Percentiles rank a stretch among this genome's conserved stretches.
Conservation (phyloP, 2,888 invertebrate genomes). For the Torymus aiolomorphi region DNA sequence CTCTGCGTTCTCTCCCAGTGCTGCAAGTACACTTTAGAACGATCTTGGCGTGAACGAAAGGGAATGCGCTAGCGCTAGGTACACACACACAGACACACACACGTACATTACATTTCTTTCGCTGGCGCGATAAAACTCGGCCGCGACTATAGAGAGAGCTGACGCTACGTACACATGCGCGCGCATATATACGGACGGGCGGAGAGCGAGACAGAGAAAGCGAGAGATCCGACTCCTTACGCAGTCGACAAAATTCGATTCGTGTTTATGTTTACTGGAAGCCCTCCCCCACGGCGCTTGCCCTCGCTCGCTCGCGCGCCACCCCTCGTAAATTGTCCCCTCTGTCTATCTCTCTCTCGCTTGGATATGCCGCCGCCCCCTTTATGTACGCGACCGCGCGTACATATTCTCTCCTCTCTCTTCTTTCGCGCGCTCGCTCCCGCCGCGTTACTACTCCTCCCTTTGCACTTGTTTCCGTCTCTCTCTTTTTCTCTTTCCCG, state of each 20-base stretch:
- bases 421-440: constrained; percentile 12
- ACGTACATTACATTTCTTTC: constrained; percentile 57
- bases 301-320: constrained; percentile 40
- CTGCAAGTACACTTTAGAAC: too few relatives aligned
- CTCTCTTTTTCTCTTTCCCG: constrained; percentile 1
- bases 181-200: neutral
- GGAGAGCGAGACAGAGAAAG: neutral
- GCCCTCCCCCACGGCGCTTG: constrained; percentile 63
- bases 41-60: too few relatives aligned
- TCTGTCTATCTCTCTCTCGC: neutral
- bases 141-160: constrained; percentile 41
- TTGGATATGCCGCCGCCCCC: constrained; percentile 23
- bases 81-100: constrained; percentile 1
- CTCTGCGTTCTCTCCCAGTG: neutral
- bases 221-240: constrained; percentile 9
- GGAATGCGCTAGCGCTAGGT: neutral
- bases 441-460: constrained; percentile 32
- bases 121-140: constrained; percentile 60
- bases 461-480: constrained; percentile 45
- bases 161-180: constrained; percentile 30
- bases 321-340: constrained; percentile 53
- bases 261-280: constrained; percentile 74
- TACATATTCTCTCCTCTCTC: neutral
- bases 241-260: constrained; percentile 60
- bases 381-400: too few relatives aligned